phyloP scores from a whole-genome alignment of 2,113 vertebrate genomes.

The Antechinus flavipes region DNA sequence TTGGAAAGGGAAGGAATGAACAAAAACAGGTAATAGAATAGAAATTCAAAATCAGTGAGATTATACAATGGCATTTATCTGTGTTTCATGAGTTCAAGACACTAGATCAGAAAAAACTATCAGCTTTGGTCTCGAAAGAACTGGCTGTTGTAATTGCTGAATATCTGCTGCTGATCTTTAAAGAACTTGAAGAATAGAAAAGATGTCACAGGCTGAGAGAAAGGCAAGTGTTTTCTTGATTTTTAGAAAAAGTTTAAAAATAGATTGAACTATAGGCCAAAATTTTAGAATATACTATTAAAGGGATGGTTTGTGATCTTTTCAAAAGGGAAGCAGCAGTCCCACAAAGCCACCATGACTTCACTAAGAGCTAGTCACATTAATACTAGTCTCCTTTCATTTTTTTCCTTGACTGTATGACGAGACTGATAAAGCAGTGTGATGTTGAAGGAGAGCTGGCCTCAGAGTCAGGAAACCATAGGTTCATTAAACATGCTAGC shows the following conservation, averaged over 20 bases:
- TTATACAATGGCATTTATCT: not conserved
- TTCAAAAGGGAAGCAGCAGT: not conserved
- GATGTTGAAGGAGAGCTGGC: not conserved
- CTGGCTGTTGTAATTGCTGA: not conserved
- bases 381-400: not conserved
- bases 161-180: not conserved
- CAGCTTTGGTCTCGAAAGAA: not conserved
- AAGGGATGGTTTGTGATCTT: not conserved
- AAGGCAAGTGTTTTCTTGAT: not conserved
- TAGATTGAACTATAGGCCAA: not conserved
- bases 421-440: not conserved
- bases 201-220: not conserved
- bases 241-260: not conserved
- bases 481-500: not conserved
- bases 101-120: not conserved
- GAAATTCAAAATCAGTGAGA: not conserved
- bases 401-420: not conserved
- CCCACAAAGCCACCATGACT: not conserved
- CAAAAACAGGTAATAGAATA: not conserved
- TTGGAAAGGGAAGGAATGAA: not conserved
- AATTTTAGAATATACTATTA: not conserved
- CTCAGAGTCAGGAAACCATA: not conserved
- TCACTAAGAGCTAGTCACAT: not conserved
- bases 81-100: not conserved
- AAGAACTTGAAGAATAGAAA: not conserved